phyloP scores from a whole-genome alignment of 2,797 vertebrate species.

The Heterohyrax brucei region DNA sequence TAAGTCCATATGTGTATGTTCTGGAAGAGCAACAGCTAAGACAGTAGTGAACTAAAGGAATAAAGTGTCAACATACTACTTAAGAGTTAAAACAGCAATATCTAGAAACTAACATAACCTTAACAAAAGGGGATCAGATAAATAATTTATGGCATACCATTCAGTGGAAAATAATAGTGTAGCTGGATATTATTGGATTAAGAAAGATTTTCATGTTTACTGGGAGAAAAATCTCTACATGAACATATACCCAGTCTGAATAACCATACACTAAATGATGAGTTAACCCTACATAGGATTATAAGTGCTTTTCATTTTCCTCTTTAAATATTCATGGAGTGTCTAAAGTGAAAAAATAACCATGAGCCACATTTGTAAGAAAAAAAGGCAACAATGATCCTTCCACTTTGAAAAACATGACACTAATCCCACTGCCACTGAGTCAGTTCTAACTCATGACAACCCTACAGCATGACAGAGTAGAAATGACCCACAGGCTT shows the following conservation, averaged over 20 bases:
- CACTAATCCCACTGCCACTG: too few relatives aligned
- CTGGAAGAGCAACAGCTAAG: neutral
- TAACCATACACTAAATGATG: neutral
- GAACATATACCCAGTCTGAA: neutral
- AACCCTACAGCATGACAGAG: too few relatives aligned
- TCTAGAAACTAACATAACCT: neutral
- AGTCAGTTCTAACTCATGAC: too few relatives aligned
- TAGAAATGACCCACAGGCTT: too few relatives aligned
- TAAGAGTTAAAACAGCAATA: neutral
- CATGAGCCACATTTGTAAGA: neutral
- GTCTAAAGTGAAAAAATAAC: neutral
- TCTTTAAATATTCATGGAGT: constrained; percentile 46
- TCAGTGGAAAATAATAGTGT: neutral
- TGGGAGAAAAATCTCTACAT: constrained; percentile 8
- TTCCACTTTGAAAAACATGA: constrained; percentile 18
- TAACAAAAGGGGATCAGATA: neutral
- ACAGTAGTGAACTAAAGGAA: neutral
- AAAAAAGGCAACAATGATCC: neutral
- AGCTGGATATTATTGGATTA: neutral
- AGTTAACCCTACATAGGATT: neutral
- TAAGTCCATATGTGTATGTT: neutral
- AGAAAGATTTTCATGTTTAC: constrained; percentile 43
- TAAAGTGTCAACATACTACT: neutral
- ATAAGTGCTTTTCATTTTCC: neutral
- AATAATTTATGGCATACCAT: neutral